Evolutionary conservation across 2,888 invertebrate genomes (phyloP), one percentile per base, ranked within the genome.

Genomic region (Chrysolina haemoptera): DNA sequence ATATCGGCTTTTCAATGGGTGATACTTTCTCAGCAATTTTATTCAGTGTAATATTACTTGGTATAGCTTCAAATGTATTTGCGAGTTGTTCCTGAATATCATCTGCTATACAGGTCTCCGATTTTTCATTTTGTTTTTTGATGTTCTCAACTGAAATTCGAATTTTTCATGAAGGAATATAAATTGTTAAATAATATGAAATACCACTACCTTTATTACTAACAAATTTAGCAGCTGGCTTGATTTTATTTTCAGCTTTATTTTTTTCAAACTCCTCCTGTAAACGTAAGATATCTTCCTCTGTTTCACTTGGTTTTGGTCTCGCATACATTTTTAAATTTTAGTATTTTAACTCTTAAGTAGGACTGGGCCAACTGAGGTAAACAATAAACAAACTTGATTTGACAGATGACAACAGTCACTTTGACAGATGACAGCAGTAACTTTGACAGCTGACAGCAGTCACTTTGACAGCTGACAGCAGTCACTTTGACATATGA

Each of bases 241-340:
- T 89, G 68, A 91, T 88, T 35, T 90, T 89, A 79, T 91, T 90
- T 74, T 90, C 89, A 11, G 85, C 84, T 75, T 90, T 90, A 78
- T 92, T 89, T 53, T 86, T 88, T 20, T 93, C 85, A 84, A 93
- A 95, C 78, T 93, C 93, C 80, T 92, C 91, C 85, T 95, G 94
- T 91, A 94, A 91, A 72, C 90, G 90, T 20, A 95, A 88, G 48
- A 95, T 89, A 83, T 95, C 95, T 16, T 94, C 92, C 81, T 95
- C 95, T 55, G 90, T 90, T 85, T 95, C 95, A 6, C 90, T 90
- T 1, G 90, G 90, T 83, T 92, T 93, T 0, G 95, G 94, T 79
- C 95, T 89, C 78, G 89, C 89, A 78, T 90, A 89, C 93, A 93
- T 93, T 80, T 80, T 81, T 20, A 14, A 64, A 43, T 68, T 48